Evolutionary conservation across 2,888 invertebrate species (phyloP).

Genomic region (Drosophila emarginata): DNA sequence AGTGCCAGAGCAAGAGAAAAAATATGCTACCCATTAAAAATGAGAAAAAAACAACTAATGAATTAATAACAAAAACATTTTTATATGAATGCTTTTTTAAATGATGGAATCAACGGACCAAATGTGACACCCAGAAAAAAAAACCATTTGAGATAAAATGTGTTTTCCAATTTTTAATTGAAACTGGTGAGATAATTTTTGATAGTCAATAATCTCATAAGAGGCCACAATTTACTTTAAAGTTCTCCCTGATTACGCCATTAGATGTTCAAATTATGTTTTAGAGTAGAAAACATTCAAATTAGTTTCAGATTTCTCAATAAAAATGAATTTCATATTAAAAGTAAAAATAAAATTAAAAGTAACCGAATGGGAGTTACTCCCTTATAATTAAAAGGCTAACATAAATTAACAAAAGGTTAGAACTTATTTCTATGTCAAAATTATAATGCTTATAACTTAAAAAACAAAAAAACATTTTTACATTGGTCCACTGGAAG

Average conservation of each 20-base stretch:
- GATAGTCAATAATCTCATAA: background rate
- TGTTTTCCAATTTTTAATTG: constrained; percentile 6
- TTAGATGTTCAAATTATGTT: background rate
- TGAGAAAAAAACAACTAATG: constrained; percentile 58
- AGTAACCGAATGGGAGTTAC: background rate
- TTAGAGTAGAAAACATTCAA: background rate
- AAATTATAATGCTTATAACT: too few relatives aligned
- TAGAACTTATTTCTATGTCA: too few relatives aligned
- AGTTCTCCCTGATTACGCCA: background rate
- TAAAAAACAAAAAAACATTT: too few relatives aligned
- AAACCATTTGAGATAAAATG: constrained; percentile 36
- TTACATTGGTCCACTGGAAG: too few relatives aligned
- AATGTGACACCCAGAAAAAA: constrained; percentile 21
- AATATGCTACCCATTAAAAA: constrained; percentile 70
- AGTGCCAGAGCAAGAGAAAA: constrained; percentile 55
- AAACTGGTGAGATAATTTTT: constrained; percentile 1
- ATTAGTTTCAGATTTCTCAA: background rate
- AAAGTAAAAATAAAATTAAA: background rate
- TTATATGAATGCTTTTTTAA: constrained; percentile 46
- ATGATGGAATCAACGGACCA: constrained; percentile 42
- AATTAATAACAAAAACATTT: constrained; percentile 74
- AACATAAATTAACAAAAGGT: too few relatives aligned
- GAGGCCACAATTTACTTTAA: background rate
- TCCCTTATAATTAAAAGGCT: too few relatives aligned
- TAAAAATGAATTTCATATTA: background rate